Evolutionary conservation across 2,888 invertebrate genomes (phyloP), one percentile per base, ranked within the genome.

Genomic region (Exephanes ischioxanthus): DNA sequence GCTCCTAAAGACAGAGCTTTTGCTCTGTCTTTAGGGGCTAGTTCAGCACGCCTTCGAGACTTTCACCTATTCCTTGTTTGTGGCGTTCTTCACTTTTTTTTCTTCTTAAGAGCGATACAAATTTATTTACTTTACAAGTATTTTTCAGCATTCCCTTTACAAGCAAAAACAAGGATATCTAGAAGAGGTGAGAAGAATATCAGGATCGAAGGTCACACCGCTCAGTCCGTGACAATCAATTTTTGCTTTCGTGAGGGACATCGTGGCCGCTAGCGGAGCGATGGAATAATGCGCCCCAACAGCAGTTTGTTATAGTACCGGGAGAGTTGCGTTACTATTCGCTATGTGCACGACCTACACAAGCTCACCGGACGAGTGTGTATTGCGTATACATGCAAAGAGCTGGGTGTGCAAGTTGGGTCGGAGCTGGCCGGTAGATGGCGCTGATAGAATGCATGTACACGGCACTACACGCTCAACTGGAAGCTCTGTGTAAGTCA

Each of bases 61-160:
- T 33, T 66, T 48, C 73, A 11, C 53, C 68, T 70, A 37, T 58
- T 55, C 1, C 45, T 51, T 53, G 37, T 53, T 22, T 75, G 68
- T 58, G 55, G 63, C 76, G 55, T 80, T 80, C 67, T 75, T 48
- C 70, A 79, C 72, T 86, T 87, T 86, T 84, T 87, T 55, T 72
- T 30, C 66, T 22, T 22, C 73, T 73, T 80, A 61, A 61, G 26
- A 76, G 72, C 80, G 75, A 82, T 76, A 73, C 72, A 53, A 71
- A 81, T 71, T 81, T 80, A 77, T 73, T 81, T 63, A 82, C 66
- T 77, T 76, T 66, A 45, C 41, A 77, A 63, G 30, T 37, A 5
- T 7, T 9, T 9, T 9, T 9, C 37, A 37, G 37, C 37, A 2
- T 37, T 37, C 37, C 2, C 76, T 80, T 72, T 58, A 33, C 30